phyloP scores from a whole-genome alignment of 2,888 invertebrate genomes.

The Ctena decussata region DNA sequence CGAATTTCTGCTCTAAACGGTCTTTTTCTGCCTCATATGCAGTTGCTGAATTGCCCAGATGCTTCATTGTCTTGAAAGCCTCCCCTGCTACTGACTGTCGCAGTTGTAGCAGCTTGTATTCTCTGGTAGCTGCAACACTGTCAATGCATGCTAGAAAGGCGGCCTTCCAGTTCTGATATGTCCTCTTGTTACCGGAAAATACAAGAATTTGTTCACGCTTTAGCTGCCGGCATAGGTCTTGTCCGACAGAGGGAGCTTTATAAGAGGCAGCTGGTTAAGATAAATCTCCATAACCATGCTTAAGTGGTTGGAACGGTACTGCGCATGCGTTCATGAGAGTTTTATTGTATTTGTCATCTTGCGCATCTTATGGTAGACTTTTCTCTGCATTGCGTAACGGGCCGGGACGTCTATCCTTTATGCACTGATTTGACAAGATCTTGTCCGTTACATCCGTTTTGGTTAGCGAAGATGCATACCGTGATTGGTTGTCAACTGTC shows the following conservation, averaged over 20 bases:
- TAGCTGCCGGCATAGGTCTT: background rate
- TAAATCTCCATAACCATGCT: background rate
- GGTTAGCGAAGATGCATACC: background rate
- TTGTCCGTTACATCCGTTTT: background rate
- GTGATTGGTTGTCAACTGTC: background rate
- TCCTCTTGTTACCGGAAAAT: slow-evolving; percentile 1
- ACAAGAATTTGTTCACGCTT: slow-evolving; percentile 9
- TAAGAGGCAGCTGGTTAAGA: background rate
- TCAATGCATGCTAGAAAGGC: slow-evolving; percentile 1
- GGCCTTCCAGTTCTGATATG: too few relatives aligned
- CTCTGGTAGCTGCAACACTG: background rate
- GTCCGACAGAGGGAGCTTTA: background rate
- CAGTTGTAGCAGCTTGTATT: too few relatives aligned
- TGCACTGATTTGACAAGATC: background rate
- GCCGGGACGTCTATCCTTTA: background rate
- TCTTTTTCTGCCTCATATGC: slow-evolving; percentile 5
- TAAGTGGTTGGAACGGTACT: background rate
- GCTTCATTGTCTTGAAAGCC: background rate
- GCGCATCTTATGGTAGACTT: background rate
- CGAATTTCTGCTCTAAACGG: background rate
- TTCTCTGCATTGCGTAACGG: background rate
- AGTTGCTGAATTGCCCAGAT: background rate
- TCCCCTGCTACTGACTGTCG: background rate
- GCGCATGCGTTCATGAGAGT: background rate
- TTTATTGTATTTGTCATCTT: background rate